These are phyloP conservation scores for Acrobasis consociella DNA, from an alignment of 2,888 invertebrate genomes.

Conservation along the genomic window DNA sequence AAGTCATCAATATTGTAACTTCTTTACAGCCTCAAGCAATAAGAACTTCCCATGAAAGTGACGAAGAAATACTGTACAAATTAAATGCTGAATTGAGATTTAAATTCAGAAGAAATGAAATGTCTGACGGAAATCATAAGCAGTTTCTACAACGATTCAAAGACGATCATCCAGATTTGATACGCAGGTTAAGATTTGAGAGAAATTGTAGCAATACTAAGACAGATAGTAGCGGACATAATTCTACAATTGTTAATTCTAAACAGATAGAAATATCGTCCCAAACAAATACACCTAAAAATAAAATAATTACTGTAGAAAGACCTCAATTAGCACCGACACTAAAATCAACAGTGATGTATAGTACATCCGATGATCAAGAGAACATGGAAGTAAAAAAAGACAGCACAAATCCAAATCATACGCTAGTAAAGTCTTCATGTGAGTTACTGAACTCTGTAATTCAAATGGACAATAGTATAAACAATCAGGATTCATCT, in stretches of 20 bases:
- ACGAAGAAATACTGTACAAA: slow-evolving; percentile 57
- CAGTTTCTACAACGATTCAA: slow-evolving; percentile 58
- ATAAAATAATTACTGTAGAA: slow-evolving; percentile 2
- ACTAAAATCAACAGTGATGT: neutral
- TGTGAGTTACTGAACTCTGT: slow-evolving; percentile 51
- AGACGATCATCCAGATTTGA: slow-evolving; percentile 50
- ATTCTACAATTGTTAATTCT: slow-evolving; percentile 31
- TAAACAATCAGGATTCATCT: slow-evolving; percentile 17
- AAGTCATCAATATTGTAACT: neutral
- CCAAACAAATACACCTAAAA: slow-evolving; percentile 4
- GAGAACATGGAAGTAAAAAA: neutral
- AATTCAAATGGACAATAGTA: slow-evolving; percentile 34
- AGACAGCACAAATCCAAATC: slow-evolving; percentile 30
- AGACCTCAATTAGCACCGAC: slow-evolving; percentile 4
- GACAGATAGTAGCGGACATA: slow-evolving; percentile 39
- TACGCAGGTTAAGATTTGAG: slow-evolving; percentile 48
- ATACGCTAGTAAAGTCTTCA: slow-evolving; percentile 46
- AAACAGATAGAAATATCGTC: slow-evolving; percentile 27
- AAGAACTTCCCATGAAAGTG: slow-evolving; percentile 44
- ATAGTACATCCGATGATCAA: slow-evolving; percentile 20
- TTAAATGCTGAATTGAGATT: slow-evolving; percentile 60
- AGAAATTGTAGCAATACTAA: slow-evolving; percentile 35
- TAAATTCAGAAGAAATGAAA: slow-evolving; percentile 49
- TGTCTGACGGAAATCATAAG: slow-evolving; percentile 38
- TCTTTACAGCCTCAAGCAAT: slow-evolving; percentile 54